Evolutionary conservation across 1,140 invertebrate genomes (phyloP).

Genomic region (Micrasema longulum): DNA sequence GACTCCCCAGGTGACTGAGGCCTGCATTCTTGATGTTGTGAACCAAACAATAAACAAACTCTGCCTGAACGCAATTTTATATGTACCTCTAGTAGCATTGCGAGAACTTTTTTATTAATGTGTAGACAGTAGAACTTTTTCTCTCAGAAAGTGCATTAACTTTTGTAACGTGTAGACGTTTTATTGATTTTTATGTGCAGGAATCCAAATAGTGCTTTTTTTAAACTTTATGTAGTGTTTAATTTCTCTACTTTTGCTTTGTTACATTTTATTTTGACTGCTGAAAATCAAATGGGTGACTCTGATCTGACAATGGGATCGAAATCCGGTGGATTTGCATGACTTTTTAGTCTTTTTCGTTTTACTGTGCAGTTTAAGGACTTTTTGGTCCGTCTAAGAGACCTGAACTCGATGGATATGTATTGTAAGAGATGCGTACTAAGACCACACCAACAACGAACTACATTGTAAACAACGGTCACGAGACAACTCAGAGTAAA

Average conservation of each 20-base stretch:
- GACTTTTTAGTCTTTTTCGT: not conserved
- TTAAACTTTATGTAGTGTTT: constrained; percentile 15
- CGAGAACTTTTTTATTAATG: constrained; percentile 19
- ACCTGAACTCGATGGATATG: constrained; percentile 35
- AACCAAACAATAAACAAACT: constrained; percentile 17
- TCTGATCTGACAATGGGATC: constrained; percentile 37
- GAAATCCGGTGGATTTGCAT: constrained; percentile 36
- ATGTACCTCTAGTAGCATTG: not conserved
- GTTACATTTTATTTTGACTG: too few relatives aligned
- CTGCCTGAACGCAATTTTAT: constrained; percentile 9
- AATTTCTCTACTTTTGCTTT: constrained; percentile 29
- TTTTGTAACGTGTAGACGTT: constrained; percentile 6
- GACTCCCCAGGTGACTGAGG: constrained; percentile 61
- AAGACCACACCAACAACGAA: constrained; percentile 52
- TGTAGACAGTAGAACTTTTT: constrained; percentile 21
- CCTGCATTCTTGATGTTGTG: constrained; percentile 23
- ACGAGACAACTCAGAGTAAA: not conserved
- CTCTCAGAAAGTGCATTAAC: not conserved
- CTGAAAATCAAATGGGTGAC: not conserved
- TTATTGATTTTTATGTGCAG: not conserved
- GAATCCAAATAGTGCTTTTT: constrained; percentile 23
- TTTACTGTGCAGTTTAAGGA: not conserved
- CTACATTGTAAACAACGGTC: constrained; percentile 21
- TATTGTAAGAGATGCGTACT: constrained; percentile 50
- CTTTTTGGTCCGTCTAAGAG: constrained; percentile 4